Base-by-base conservation (phyloP, 2,888 invertebrate genomes). In the Dioctria rufipes region DNA sequence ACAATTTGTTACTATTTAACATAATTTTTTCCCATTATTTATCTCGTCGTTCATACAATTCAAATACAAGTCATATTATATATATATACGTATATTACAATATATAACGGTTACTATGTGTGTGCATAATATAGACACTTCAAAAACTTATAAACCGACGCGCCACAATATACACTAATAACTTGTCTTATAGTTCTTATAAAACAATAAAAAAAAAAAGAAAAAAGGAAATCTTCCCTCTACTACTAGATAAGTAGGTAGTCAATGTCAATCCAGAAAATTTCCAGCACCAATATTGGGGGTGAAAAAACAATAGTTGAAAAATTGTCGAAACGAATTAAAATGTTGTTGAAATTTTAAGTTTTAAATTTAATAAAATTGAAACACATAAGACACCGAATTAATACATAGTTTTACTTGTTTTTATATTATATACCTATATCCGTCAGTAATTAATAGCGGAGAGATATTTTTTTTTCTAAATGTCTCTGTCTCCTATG, bases 201-300 rank as follows among this genome's bases (percentile, higher is more conserved):
- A 40, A 37, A 54, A 51, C 6, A 51, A 51, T 51, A 51, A 51
- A 6, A 51, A 51, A 51, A 51, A 51, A 51, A 51, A 51, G 2
- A 6, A 51, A 51, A 51, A 2, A 2, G 51, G 8, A 61, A 4
- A 61, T 75, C 75, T 42, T 60, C 61, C 43, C 43, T n/a, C 61
- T 25, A 25, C 25, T 25, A 25, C 25, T 25, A 25, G 25, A 2
- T 25, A 25, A 25, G 25, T 25, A 25, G 25, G 25, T 25, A 75
- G 75, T 75, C 75, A 75, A 75, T 75, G 75, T 75, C 75, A 75
- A 75, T 75, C 42, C 25, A 43, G 46, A 75, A 75, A 75, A 75
- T 61, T 61, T 13, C 5, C 60, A 49, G 49, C 58, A 42, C 60
- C 42, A n/a, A 61, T 75, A 61, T 60, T 39, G 37, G 13, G 37